Evolutionary conservation across 1,140 invertebrate species (phyloP).

Genomic region (Zophobas morio): DNA sequence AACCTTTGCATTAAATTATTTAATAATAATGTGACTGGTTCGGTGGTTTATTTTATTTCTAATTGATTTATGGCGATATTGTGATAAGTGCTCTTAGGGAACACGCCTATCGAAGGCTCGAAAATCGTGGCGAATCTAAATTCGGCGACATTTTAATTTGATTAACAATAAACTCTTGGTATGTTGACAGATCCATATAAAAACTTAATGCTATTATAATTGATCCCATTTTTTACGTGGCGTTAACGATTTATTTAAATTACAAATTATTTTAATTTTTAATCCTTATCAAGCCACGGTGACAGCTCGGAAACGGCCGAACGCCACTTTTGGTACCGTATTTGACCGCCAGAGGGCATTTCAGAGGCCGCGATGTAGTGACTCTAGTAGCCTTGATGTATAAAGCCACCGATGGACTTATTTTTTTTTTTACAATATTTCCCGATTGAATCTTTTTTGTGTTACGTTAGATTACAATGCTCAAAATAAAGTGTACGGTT

Average conservation of each 20-base stretch:
- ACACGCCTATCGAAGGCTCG: background rate
- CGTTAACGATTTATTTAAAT: slow-evolving; percentile 26
- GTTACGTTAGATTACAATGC: too few species aligned
- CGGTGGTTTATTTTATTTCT: slow-evolving; percentile 20
- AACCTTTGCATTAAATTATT: slow-evolving; percentile 24
- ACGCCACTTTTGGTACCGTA: background rate
- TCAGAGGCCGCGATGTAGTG: background rate
- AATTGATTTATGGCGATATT: slow-evolving; percentile 35
- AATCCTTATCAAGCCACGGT: slow-evolving; percentile 13
- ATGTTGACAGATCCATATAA: slow-evolving; percentile 24
- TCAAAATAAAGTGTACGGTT: too few species aligned
- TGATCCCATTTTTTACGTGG: slow-evolving; percentile 22
- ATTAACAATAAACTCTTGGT: slow-evolving; percentile 4
- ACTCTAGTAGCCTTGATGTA: background rate
- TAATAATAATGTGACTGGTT: slow-evolving; percentile 11
- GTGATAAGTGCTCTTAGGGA: slow-evolving; percentile 20
- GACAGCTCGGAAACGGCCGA: slow-evolving; percentile 2
- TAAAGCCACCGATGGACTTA: too few species aligned
- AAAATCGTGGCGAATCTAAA: slow-evolving; percentile 3
- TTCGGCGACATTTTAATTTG: slow-evolving; percentile 21
- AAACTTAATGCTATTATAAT: slow-evolving; percentile 37
- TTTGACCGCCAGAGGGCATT: background rate
- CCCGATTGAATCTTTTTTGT: too few species aligned
- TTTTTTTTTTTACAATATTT: too few species aligned
- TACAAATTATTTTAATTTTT: slow-evolving; percentile 39